These are phyloP conservation scores for Lepidocyrtinus sp. DNA, from an alignment of 2,888 invertebrate genomes.

Conservation along the genomic window DNA sequence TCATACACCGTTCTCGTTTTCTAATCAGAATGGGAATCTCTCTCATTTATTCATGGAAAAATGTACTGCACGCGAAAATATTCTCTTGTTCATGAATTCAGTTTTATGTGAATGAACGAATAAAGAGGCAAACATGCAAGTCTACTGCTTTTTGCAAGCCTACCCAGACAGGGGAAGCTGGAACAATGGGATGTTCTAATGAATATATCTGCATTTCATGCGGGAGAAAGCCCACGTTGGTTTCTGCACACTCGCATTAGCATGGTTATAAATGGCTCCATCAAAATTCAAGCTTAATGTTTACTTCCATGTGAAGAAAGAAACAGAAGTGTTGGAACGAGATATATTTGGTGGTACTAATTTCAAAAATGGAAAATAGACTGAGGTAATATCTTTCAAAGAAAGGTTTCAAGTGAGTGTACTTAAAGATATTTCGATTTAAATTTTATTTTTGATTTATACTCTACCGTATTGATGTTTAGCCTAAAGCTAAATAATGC, in stretches of 20 bases:
- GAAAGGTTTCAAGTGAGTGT: no score
- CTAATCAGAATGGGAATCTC: slow-evolving; percentile 60
- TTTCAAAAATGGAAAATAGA: no score
- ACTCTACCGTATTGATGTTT: no score
- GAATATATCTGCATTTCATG: no score
- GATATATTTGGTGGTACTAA: no score
- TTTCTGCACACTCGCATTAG: slow-evolving; percentile 8
- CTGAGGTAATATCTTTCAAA: no score
- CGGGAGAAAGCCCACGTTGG: no score
- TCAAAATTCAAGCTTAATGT: slow-evolving; percentile 57
- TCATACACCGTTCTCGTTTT: slow-evolving; percentile 51
- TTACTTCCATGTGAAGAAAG: slow-evolving; percentile 36
- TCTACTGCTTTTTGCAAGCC: background rate
- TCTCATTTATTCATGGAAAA: slow-evolving; percentile 59
- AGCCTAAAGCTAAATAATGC: no score
- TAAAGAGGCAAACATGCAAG: background rate
- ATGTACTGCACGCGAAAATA: slow-evolving; percentile 53
- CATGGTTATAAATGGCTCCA: slow-evolving; percentile 53
- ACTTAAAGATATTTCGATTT: no score
- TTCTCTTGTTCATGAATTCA: slow-evolving; percentile 31
- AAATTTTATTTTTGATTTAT: no score
- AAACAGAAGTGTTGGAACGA: no score
- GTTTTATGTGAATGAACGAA: background rate
- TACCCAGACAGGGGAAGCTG: background rate
- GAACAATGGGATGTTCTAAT: no score